Base-by-base conservation (phyloP, 2,113 vertebrate genomes). In the Melanotaenia duboulayi region DNA sequence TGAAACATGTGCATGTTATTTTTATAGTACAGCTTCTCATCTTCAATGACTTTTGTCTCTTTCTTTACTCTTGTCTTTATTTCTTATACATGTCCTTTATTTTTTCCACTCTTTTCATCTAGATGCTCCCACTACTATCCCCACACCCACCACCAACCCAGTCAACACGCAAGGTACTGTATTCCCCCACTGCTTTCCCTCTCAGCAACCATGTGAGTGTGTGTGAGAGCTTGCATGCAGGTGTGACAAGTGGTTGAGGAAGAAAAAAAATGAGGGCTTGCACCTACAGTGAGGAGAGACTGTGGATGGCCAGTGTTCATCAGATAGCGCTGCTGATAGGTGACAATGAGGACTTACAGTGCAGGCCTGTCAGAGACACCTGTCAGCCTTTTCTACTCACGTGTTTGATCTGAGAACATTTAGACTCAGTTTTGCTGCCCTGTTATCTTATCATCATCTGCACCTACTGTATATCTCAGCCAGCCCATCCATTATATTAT, bases 101-200 rank as follows among this genome's bases (percentile, higher is more conserved):
- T 90, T 91, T 89, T 91, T 84, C 56, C 66, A 90, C 76, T 94
- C 93, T 94, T 91, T 92, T 92, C 92, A 93, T 94, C 92, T 91
- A 95, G 94, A 95, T 94, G 92, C 93, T 93, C 92, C 91, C 93
- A 91, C 91, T 86, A 93, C 94, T 93, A 91, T 90, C 89, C 93
- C 93, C 89, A 84, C 92, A 91, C 93, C 93, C 92, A 93, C 94
- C 90, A 92, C 91, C 92, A 90, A 92, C 81, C 91, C 92, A 89
- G 92, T 90, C 86, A 91, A 90, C 91, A 90, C 89, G 80, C 92
- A 92, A 95, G 94, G 93, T 94, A 94, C 90, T 89, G 94, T 95
- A 95, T 79, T 67, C 80, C 90, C 86, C 90, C 84, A 87, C 81
- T 81, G 67, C 86, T 91, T 76, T 88, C 90, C 89, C 90, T 90